Conservation (phyloP, 2,113 vertebrate genomes). For the Cephalopterus ornatus region DNA sequence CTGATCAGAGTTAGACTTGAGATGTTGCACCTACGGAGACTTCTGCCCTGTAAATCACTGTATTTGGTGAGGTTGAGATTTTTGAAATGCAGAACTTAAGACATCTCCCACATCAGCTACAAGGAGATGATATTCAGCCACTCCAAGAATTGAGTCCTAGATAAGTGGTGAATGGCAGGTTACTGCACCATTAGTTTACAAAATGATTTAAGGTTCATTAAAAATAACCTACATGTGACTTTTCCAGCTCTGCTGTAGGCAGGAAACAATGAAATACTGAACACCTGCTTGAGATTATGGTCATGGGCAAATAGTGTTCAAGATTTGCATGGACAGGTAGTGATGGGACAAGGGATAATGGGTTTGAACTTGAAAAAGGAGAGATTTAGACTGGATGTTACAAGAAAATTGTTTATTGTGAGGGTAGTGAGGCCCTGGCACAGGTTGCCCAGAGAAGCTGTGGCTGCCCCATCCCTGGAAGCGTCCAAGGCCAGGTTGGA, state of each 20-base stretch:
- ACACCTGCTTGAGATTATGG: fast-evolving
- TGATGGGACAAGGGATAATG: not conserved
- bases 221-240: fast-evolving
- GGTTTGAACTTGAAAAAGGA: not conserved
- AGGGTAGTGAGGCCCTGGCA: not conserved
- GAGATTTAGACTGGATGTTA: not conserved
- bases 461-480: not conserved
- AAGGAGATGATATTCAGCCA: not conserved
- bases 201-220: not conserved
- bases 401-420: not conserved
- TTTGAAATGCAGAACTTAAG: not conserved
- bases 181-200: not conserved
- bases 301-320: not conserved
- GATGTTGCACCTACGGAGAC: not conserved
- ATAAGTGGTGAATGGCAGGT: not conserved
- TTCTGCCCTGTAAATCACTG: not conserved
- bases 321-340: not conserved
- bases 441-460: not conserved
- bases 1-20: not conserved
- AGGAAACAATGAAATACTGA: not conserved
- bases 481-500: not conserved
- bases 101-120: not conserved
- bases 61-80: not conserved
- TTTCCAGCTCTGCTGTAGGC: not conserved
- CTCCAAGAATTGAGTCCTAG: not conserved